Conservation (phyloP, 1,140 invertebrate species). For the Calosoma granatense region DNA sequence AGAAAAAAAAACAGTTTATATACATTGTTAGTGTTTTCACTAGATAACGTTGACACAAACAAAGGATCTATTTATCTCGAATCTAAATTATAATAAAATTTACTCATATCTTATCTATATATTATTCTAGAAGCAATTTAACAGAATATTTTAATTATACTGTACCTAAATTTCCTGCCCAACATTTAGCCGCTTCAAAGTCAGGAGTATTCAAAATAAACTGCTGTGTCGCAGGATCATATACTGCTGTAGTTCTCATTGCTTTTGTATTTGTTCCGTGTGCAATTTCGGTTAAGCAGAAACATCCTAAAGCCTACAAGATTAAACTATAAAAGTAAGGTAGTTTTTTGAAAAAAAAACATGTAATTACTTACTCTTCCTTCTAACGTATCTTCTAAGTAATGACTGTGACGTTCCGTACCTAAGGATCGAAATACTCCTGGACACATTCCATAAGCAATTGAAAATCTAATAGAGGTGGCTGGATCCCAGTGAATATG, state of each 20-base stretch:
- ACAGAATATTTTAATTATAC: too few relatives aligned
- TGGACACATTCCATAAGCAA: constrained; percentile 42
- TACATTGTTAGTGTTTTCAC: too few relatives aligned
- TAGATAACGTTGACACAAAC: too few relatives aligned
- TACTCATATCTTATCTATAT: too few relatives aligned
- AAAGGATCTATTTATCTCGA: too few relatives aligned
- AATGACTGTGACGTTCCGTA: constrained; percentile 59
- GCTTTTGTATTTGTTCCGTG: constrained; percentile 90
- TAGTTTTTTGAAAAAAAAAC: constrained; percentile 7
- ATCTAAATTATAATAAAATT: too few relatives aligned
- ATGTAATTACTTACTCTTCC: constrained; percentile 44
- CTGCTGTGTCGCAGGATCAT: constrained; percentile 60
- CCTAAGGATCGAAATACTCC: constrained; percentile 60
- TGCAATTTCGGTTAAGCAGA: constrained; percentile 87
- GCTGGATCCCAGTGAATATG: constrained; percentile 17
- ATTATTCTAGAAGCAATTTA: too few relatives aligned
- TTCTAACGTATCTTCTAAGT: constrained; percentile 52
- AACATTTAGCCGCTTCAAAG: constrained; percentile 92
- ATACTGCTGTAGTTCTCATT: constrained; percentile 85
- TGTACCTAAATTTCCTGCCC: constrained; percentile 81
- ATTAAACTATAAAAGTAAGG: constrained; percentile 13
- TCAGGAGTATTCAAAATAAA: constrained; percentile 86
- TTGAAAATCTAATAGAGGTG: constrained; percentile 20
- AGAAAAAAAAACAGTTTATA: too few relatives aligned
- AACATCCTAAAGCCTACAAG: constrained; percentile 62